A percentile compares a stretch with the other conserved stretches of the same genome.
Evolutionary conservation across 1,140 invertebrate genomes (phyloP).

Genomic region (Penaeus vannamei): DNA sequence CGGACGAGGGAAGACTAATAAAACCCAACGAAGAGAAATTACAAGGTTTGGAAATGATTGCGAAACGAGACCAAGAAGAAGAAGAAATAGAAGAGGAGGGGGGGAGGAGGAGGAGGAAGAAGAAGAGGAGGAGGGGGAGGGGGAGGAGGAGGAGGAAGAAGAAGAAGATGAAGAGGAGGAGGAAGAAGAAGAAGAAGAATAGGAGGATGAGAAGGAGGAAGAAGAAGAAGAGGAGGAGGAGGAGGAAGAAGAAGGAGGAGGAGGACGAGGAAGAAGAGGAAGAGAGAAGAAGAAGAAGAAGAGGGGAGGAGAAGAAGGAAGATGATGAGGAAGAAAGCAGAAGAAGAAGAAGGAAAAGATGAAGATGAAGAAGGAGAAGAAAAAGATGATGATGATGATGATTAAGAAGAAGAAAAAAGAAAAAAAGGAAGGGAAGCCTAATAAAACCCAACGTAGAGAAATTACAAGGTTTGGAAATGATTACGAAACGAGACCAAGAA

Average conservation of each 20-base stretch:
- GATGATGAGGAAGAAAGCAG: neutral
- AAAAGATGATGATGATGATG: neutral
- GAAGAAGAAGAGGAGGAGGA: neutral
- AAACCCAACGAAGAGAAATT: no score
- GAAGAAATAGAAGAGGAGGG: neutral
- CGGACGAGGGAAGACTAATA: no score
- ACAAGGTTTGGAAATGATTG: neutral
- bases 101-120: neutral
- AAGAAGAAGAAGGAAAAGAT: neutral
- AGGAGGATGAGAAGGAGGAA: neutral
- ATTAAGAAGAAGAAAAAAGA: neutral
- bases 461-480: neutral
- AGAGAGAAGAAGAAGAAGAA: neutral
- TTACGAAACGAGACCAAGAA: no score
- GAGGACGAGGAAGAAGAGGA: neutral
- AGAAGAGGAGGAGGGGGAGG: neutral
- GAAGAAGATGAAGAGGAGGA: neutral
- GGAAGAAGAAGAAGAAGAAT: neutral
- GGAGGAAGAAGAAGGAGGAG: neutral
- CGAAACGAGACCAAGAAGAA: no score
- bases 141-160: neutral
- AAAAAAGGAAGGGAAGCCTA: neutral
- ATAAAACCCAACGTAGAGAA: neutral
- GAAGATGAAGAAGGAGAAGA: neutral
- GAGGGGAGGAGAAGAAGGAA: neutral